These are phyloP conservation scores for Dicentrarchus labrax DNA, from an alignment of 2,113 vertebrate species.

Conservation along the genomic window DNA sequence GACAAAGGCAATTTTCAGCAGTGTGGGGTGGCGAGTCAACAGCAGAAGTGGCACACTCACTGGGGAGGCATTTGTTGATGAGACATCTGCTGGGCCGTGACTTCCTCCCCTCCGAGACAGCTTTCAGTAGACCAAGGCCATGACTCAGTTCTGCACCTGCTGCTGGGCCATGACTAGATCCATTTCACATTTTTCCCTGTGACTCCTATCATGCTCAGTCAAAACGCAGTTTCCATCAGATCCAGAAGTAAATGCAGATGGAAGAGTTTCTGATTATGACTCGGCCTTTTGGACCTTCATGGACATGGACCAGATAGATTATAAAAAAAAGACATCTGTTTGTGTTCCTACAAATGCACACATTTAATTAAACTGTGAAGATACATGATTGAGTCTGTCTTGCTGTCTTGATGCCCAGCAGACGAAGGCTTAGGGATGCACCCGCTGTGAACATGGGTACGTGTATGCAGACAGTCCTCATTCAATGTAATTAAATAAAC, in stretches of 20 bases:
- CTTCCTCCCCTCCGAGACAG: constrained; percentile 54
- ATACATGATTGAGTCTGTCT: background rate
- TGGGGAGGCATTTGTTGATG: constrained; percentile 55
- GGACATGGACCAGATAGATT: background rate
- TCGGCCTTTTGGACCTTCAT: background rate
- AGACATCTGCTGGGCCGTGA: constrained; percentile 61
- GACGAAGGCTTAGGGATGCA: constrained; percentile 10
- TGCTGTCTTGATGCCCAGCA: background rate
- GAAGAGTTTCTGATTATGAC: constrained; percentile 2
- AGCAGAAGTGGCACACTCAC: constrained; percentile 54
- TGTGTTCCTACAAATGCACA: background rate
- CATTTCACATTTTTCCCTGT: constrained; percentile 46
- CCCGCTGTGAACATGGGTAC: constrained; percentile 27
- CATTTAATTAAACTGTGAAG: constrained; percentile 19
- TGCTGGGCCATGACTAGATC: constrained; percentile 57
- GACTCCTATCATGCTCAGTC: constrained; percentile 20
- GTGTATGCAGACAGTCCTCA: constrained; percentile 26
- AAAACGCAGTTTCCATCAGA: constrained; percentile 31
- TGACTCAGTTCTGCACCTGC: constrained; percentile 75
- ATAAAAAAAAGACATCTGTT: background rate
- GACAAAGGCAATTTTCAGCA: constrained; percentile 31
- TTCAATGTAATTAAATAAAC: constrained; percentile 41
- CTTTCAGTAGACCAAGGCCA: constrained; percentile 53
- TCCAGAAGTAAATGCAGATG: constrained; percentile 9
- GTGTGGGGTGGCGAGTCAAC: constrained; percentile 37